Percentiles rank a stretch among this genome's conserved stretches.
Evolutionary conservation across 2,888 invertebrate species (phyloP).

Genomic region (Campoplex nolae): DNA sequence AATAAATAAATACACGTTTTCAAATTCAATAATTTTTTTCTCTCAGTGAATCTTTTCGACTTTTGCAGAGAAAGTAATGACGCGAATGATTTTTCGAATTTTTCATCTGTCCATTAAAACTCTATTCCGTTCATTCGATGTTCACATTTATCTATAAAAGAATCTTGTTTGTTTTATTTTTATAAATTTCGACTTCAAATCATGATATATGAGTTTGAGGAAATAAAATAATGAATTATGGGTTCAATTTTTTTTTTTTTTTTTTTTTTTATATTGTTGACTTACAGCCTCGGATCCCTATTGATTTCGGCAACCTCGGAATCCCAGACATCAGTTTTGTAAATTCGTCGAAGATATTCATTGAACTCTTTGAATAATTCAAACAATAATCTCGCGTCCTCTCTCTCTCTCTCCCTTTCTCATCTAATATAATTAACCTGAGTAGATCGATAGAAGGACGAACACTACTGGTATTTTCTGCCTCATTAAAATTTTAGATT

Average conservation of each 20-base stretch:
- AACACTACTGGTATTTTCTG: neutral
- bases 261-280: neutral
- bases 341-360: neutral
- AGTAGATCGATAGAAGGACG: slow-evolving; percentile 36
- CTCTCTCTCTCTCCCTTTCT: neutral
- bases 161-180: neutral
- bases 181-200: neutral
- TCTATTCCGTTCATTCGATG: neutral
- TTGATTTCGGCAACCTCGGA: slow-evolving; percentile 21
- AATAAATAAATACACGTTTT: too few species aligned
- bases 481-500: neutral
- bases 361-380: slow-evolving; percentile 45
- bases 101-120: neutral
- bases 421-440: slow-evolving; percentile 3
- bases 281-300: neutral
- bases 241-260: neutral
- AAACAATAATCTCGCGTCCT: neutral
- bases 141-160: neutral
- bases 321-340: slow-evolving; percentile 23
- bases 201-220: neutral
- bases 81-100: neutral
- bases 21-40: too few species aligned
- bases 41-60: neutral
- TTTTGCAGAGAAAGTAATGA: too few species aligned
- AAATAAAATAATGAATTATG: neutral